Conservation (phyloP, 2,888 invertebrate species). For the Cephalotes varians region DNA sequence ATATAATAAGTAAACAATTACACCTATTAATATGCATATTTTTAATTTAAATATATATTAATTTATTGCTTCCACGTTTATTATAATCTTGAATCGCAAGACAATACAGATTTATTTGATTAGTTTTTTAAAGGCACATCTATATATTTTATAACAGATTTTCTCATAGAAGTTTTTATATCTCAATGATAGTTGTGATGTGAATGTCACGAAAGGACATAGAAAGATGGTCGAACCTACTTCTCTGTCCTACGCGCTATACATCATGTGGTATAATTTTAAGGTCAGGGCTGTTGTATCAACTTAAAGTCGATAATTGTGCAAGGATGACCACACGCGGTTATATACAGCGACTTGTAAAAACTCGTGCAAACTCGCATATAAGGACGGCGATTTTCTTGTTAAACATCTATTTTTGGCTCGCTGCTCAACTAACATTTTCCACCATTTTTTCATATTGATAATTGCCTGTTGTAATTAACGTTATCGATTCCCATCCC, state of each 20-base stretch:
- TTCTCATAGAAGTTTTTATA: neutral
- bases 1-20: neutral
- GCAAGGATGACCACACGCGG: slow-evolving; percentile 74
- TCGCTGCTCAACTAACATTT: slow-evolving; percentile 20
- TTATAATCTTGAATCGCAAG: neutral
- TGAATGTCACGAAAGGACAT: slow-evolving; percentile 3
- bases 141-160: neutral
- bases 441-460: slow-evolving; percentile 26
- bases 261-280: slow-evolving; percentile 49
- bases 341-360: slow-evolving; percentile 49
- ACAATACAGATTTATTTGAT: neutral
- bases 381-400: slow-evolving; percentile 33
- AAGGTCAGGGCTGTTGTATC: slow-evolving; percentile 72
- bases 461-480: slow-evolving; percentile 21
- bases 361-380: slow-evolving; percentile 28
- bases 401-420: slow-evolving; percentile 38
- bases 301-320: slow-evolving; percentile 75
- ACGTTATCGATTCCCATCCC: slow-evolving; percentile 2
- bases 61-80: neutral
- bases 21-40: neutral
- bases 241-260: slow-evolving; percentile 9
- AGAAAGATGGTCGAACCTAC: slow-evolving; percentile 17
- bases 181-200: slow-evolving; percentile 1
- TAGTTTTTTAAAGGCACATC: neutral
- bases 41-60: neutral